Base-by-base conservation (phyloP, 2,113 vertebrate genomes). In the Scalopus aquaticus region DNA sequence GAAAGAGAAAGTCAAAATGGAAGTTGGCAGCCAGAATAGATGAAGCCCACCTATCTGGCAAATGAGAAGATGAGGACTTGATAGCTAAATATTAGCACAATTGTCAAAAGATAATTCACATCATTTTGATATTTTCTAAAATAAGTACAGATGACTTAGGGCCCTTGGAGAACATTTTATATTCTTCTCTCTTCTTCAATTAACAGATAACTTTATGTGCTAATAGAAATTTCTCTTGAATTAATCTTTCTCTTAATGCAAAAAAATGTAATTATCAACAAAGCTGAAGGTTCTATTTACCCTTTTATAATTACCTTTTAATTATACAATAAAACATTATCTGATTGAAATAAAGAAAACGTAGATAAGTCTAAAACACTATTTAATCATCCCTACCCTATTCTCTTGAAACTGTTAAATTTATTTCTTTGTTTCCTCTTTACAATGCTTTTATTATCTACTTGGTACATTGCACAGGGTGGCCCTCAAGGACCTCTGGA, bases 241-340 rank as follows among this genome's bases (percentile, higher is more conserved):
- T 65, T 88, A 49, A 58, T 94, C 65, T 74, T 82, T 49, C 70
- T 79, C 49, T 88, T 51, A 88, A 84, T 72, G n/a, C 88, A 22
- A 86, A 88, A 64, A 72, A 81, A 39, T 91, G 22, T 35, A 83
- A 74, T 82, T 76, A 80, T 51, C 35, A 93, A 74, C 51, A 94
- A 90, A 88, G 39, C 6, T 28, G 4, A 85, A 73, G 20, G 8
- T 20, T 35, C 37, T 39, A 72, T 54, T 88, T 28, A 64, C 3
- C 54, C n/a, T 88, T 94, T 35, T 76, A 17, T 65, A 93, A 86
- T 70, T 37, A 64, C 60, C 42, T 92, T 83, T 88, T 26, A 79
- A 64, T 83, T 70, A 67, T 70, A 32, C 17, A 76, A 44, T 76
- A 90, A 72, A 44, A 64, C n/a, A 82, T 87, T 65, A 83, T n/a